Percentiles rank a stretch among this genome's conserved stretches.
Evolutionary conservation across 2,797 vertebrate genomes (phyloP).

Genomic region (Lepus oiostolus): DNA sequence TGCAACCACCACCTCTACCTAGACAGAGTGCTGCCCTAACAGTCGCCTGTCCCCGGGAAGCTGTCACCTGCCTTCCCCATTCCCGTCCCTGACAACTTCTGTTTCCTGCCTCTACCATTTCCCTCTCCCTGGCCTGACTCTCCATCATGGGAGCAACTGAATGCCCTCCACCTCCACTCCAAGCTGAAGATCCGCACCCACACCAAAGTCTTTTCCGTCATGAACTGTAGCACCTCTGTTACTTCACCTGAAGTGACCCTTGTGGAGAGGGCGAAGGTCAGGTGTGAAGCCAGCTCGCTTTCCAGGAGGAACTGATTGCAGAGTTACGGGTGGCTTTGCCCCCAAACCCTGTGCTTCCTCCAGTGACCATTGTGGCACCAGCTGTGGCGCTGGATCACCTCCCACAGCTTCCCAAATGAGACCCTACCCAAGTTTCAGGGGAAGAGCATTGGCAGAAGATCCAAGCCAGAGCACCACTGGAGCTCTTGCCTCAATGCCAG

Average conservation of each 20-base stretch:
- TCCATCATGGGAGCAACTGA: background rate
- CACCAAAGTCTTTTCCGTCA: conserved; percentile 94
- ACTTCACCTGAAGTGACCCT: conserved; percentile 93
- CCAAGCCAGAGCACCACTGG: no score
- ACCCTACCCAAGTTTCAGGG: no score
- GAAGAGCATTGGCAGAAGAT: no score
- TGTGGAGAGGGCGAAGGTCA: conserved; percentile 90
- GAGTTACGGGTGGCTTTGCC: no score
- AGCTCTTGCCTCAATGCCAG: no score
- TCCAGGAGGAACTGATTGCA: no score
- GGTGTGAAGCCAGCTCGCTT: conserved; percentile 91
- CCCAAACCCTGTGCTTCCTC: no score
- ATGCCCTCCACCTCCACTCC: conserved; percentile 72
- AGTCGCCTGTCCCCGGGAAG: background rate
- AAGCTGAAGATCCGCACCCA: conserved; percentile 95
- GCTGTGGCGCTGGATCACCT: no score
- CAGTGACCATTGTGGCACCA: no score
- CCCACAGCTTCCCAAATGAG: no score
- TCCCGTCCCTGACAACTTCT: background rate
- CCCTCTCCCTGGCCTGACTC: background rate
- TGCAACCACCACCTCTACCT: no score
- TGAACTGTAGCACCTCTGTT: conserved; percentile 95
- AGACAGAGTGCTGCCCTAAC: background rate
- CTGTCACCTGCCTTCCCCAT: background rate
- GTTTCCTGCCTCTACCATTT: background rate